Base-by-base conservation (phyloP, 2,888 invertebrate species). In the Melanostoma scalare region DNA sequence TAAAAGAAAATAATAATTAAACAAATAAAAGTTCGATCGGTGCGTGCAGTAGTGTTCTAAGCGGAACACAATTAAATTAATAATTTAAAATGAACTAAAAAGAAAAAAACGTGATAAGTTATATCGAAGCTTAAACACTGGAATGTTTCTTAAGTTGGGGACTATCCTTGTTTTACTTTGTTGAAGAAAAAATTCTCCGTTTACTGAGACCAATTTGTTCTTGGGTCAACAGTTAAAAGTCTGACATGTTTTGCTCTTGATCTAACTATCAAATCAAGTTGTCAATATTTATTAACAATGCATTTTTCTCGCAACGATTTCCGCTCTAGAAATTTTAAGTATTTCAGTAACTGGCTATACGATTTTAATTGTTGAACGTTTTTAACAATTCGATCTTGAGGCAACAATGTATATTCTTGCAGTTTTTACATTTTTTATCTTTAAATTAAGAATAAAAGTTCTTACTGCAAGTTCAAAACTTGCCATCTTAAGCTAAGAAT, bases 341-440 rank as follows among this genome's bases (percentile, higher is more conserved):
- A 31, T 50, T 50, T 50, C n/a, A 31, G 50, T 50, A 50, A 31
- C 31, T 50, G 50, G 50, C 31, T 9, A 50, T 50, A 50, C 31
- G 31, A 50, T 50, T 50, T 50, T 50, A 31, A 50, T 50, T 50
- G 50, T 31, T 50, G 50, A 50, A 31, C 50, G 20, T 48, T 48
- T 48, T 20, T 48, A 48, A 50, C 50, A 50, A 50, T 9, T n/a
- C n/a, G n/a, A n/a, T n/a, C n/a, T n/a, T n/a, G n/a, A n/a, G n/a
- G n/a, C n/a, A n/a, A n/a, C n/a, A 50, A 31, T 50, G 31, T 50
- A 50, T 31, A 50, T 31, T 50, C 8, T 31, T 50, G 30, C 6
- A 31, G 50, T 50, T 50, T 31, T 50, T 50, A 50, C 50, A 50
- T 50, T 50, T 50, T n/a, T n/a, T n/a, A n/a, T n/a, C n/a, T n/a